phyloP scores from a whole-genome alignment of 2,113 vertebrate species.

The Promerops cafer region DNA sequence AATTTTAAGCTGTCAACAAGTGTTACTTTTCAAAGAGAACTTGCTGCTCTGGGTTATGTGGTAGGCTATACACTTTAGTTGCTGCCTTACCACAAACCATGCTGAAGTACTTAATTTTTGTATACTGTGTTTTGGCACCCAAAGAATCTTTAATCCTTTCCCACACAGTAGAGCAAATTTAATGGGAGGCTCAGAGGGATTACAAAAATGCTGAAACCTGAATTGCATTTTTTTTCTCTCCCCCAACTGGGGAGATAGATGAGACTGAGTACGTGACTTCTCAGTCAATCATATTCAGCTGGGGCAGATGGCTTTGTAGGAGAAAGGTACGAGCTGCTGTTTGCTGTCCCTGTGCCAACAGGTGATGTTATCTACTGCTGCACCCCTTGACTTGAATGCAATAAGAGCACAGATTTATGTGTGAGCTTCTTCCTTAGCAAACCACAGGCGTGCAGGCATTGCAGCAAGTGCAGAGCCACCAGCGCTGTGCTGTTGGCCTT shows the following conservation, averaged over 20 bases:
- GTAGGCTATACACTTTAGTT: background rate
- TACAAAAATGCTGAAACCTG: constrained; percentile 53
- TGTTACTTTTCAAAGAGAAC: background rate
- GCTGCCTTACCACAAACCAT: constrained; percentile 37
- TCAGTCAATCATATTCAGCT: background rate
- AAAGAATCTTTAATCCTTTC: constrained; percentile 57
- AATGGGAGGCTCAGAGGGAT: constrained; percentile 55
- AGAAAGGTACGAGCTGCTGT: background rate
- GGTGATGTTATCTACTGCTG: background rate
- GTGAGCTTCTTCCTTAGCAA: background rate
- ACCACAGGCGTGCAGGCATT: background rate
- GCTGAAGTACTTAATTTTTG: constrained; percentile 26
- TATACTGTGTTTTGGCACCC: constrained; percentile 14
- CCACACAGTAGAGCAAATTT: constrained; percentile 48
- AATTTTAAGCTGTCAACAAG: constrained; percentile 11
- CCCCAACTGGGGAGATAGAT: constrained; percentile 18
- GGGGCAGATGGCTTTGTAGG: background rate
- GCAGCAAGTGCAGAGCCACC: background rate
- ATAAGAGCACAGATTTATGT: background rate
- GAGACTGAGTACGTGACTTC: constrained; percentile 43
- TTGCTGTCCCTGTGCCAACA: background rate
- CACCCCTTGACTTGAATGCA: background rate
- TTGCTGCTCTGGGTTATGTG: background rate
- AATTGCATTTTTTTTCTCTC: constrained; percentile 42
- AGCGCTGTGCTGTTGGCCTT: background rate